Evolutionary conservation across 2,888 invertebrate species (phyloP).

Genomic region (Hyposoter didymator): DNA sequence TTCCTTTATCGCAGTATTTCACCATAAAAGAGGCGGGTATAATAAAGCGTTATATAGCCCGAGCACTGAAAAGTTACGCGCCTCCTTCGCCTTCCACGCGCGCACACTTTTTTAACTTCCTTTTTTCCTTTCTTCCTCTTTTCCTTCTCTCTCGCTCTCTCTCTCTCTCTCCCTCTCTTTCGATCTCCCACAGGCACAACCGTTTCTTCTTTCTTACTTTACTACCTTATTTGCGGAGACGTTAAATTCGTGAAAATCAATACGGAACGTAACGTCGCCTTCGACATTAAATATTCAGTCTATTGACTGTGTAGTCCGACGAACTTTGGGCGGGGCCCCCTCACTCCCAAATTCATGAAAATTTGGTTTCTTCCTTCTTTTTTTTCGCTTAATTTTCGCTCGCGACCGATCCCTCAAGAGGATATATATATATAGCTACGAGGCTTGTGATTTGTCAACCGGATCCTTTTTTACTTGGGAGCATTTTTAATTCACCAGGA

Average conservation of each 20-base stretch:
- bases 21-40: constrained; percentile 82
- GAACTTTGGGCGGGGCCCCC: constrained; percentile 77
- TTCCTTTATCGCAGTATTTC: constrained; percentile 79
- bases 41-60: constrained; percentile 83
- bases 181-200: constrained; percentile 9
- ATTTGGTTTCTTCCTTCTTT: constrained; percentile 39
- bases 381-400: background rate
- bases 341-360: constrained; percentile 44
- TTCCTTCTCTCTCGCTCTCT: constrained; percentile 46
- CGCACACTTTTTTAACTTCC: constrained; percentile 57
- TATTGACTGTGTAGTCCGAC: constrained; percentile 80
- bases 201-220: constrained; percentile 71
- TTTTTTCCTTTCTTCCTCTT: constrained; percentile 26
- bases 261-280: constrained; percentile 82
- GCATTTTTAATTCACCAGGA: background rate
- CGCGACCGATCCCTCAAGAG: background rate
- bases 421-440: background rate
- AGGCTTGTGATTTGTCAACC: background rate
- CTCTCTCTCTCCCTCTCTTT: constrained; percentile 41
- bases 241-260: constrained; percentile 84
- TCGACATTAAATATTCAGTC: constrained; percentile 84
- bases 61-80: constrained; percentile 82
- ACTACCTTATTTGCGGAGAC: constrained; percentile 84
- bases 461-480: background rate
- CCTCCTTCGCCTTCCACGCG: constrained; percentile 72